Percentiles rank a stretch among this genome's conserved stretches.
These are phyloP conservation scores for Cuniculus paca DNA, from an alignment of 2,797 vertebrate genomes.

Conservation along the genomic window DNA sequence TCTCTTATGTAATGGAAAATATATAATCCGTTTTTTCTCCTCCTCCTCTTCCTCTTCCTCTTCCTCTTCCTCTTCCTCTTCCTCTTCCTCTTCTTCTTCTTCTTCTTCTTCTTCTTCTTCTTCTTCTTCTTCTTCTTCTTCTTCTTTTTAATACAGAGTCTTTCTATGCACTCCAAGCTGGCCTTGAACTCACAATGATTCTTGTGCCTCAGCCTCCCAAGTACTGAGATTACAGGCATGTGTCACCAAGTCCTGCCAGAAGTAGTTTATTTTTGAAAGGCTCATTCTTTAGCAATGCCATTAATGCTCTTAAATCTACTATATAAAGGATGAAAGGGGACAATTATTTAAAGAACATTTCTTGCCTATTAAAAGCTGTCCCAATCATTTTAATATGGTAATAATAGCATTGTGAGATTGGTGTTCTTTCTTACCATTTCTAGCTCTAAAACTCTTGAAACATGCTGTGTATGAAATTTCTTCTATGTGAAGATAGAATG, in stretches of 20 bases:
- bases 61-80: no score
- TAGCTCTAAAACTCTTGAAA: neutral
- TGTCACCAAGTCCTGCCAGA: neutral
- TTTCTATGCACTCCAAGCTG: neutral
- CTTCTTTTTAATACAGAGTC: neutral
- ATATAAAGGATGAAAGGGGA: neutral
- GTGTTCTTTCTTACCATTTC: constrained; percentile 34
- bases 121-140: neutral
- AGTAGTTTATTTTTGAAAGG: neutral
- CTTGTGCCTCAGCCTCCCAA: neutral
- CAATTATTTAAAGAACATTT: constrained; percentile 4
- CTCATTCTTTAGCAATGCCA: neutral
- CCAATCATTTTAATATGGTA: neutral
- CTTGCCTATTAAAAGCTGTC: constrained; percentile 8
- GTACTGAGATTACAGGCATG: neutral
- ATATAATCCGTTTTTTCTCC: no score
- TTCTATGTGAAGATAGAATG: neutral
- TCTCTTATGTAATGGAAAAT: neutral
- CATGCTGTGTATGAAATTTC: neutral
- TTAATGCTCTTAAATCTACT: neutral
- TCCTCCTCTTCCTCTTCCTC: no score
- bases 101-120: no score
- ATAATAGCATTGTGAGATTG: neutral
- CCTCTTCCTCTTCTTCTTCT: neutral
- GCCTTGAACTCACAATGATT: neutral